A percentile compares a stretch with the other conserved stretches of the same genome.
Evolutionary conservation across 2,113 vertebrate genomes (phyloP).

Genomic region (Epinephelus moara): DNA sequence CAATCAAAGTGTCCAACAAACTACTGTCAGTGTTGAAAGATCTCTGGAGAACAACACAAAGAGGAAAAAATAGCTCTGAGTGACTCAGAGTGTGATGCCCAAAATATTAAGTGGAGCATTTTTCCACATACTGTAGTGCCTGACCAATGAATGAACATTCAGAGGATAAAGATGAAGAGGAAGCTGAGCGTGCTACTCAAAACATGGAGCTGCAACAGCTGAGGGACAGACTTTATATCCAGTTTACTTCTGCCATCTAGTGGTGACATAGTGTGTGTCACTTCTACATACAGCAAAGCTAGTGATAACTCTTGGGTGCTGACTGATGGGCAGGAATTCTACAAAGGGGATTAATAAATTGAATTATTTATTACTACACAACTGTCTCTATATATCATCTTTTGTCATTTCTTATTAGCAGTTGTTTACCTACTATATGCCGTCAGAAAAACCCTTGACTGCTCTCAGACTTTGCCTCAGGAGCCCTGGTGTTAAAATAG

Average conservation of each 20-base stretch:
- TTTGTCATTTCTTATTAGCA: neutral
- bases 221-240: neutral
- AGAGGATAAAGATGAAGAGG: neutral
- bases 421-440: too few species aligned
- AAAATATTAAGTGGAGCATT: neutral
- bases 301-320: neutral
- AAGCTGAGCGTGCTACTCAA: neutral
- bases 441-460: too few species aligned
- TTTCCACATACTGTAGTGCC: neutral
- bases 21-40: neutral
- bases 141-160: constrained; percentile 15
- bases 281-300: neutral
- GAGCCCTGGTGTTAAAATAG: neutral
- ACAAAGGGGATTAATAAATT: neutral
- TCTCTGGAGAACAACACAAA: neutral
- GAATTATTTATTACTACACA: neutral
- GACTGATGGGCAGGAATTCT: neutral
- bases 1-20: constrained; percentile 4
- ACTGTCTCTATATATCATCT: neutral
- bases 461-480: neutral
- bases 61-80: neutral
- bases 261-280: constrained; percentile 27
- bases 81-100: neutral
- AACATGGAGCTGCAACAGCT: neutral
- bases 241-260: constrained; percentile 71